Percentiles rank a stretch among this genome's conserved stretches.
phyloP scores from a whole-genome alignment of 2,888 invertebrate species.

The Troides oblongomaculatus region DNA sequence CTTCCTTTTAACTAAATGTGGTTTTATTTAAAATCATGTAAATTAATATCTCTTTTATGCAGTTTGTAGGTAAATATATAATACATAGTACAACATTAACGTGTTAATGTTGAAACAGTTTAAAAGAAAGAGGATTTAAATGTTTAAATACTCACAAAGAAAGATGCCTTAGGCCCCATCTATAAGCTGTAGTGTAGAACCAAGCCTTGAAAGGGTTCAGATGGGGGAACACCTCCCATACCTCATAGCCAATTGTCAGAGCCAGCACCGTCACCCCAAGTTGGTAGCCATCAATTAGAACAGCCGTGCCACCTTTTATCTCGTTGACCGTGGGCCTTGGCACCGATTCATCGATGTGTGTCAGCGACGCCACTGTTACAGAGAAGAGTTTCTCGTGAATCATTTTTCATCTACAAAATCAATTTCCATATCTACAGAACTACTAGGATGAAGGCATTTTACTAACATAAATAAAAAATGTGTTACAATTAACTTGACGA shows the following conservation, averaged over 20 bases:
- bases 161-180: conserved; percentile 22
- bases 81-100: too few relatives aligned
- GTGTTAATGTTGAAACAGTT: too few relatives aligned
- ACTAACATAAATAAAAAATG: too few relatives aligned
- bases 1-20: too few relatives aligned
- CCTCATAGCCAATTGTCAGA: not conserved
- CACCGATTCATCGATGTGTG: not conserved
- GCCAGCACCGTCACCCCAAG: conserved; percentile 17
- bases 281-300: conserved; percentile 15
- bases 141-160: conserved; percentile 14
- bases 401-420: not conserved
- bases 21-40: too few relatives aligned
- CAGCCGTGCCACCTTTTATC: conserved; percentile 8
- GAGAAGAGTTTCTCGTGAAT: not conserved
- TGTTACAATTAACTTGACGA: too few relatives aligned
- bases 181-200: conserved; percentile 28
- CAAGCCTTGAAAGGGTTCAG: conserved; percentile 21
- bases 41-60: too few relatives aligned
- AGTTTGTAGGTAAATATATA: too few relatives aligned
- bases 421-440: too few relatives aligned
- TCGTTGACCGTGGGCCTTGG: not conserved
- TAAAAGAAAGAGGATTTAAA: not conserved
- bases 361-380: not conserved
- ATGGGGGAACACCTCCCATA: conserved; percentile 17
- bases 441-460: too few relatives aligned